phyloP scores from a whole-genome alignment of 2,797 vertebrate genomes.

The Myotis findleyi region DNA sequence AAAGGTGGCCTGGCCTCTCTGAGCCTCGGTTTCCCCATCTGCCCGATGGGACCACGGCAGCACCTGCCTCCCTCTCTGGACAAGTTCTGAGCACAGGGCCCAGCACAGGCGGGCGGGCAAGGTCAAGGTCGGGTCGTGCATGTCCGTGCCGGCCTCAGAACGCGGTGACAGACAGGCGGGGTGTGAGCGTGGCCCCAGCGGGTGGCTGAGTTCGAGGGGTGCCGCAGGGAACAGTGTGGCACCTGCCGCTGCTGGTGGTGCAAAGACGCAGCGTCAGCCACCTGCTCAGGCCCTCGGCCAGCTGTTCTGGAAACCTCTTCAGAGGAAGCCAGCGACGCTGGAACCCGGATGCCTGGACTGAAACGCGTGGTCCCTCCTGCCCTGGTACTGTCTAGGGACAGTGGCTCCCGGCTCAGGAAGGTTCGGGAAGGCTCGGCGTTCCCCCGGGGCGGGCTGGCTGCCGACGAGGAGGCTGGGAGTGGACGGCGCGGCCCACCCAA shows the following conservation, averaged over 20 bases:
- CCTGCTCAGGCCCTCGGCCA: neutral
- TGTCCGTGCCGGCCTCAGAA: neutral
- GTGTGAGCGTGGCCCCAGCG: fast-evolving
- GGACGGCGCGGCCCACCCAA: fast-evolving
- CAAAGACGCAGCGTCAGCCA: fast-evolving
- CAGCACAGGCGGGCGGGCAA: fast-evolving
- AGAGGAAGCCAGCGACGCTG: neutral
- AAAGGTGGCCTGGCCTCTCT: neutral
- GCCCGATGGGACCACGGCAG: neutral
- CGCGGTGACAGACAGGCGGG: neutral
- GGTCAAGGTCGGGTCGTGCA: fast-evolving
- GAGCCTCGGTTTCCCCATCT: neutral
- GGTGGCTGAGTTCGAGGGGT: too few relatives aligned
- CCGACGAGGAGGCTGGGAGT: neutral
- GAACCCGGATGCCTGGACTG: neutral
- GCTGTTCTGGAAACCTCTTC: neutral
- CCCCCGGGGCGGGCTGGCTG: neutral
- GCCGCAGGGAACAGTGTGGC: fast-evolving
- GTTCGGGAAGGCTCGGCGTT: neutral
- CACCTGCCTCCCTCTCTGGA: neutral
- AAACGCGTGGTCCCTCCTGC: neutral
- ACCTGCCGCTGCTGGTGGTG: fast-evolving
- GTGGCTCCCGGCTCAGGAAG: too few relatives aligned
- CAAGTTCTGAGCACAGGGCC: neutral
- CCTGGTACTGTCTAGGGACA: neutral